These are phyloP conservation scores for Clupea harengus DNA, from an alignment of 2,113 vertebrate species.

Conservation along the genomic window DNA sequence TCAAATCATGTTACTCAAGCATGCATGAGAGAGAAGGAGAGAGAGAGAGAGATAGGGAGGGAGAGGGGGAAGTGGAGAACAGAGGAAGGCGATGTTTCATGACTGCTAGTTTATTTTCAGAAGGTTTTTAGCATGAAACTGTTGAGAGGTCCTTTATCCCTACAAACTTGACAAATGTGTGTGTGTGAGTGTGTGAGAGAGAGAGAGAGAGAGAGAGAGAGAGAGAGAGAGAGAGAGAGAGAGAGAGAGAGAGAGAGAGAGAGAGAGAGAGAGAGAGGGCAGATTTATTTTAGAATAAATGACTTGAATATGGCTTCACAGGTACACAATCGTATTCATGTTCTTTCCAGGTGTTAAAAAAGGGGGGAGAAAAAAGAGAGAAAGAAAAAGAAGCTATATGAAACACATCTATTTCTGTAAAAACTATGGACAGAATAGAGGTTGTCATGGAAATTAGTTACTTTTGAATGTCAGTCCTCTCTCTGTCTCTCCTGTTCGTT, in stretches of 20 bases:
- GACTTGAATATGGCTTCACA: constrained; percentile 44
- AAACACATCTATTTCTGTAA: not conserved
- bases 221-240: constrained; percentile 10
- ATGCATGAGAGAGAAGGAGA: not conserved
- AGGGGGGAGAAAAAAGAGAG: not conserved
- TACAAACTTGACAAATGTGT: not conserved
- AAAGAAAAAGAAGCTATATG: not conserved
- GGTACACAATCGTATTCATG: constrained; percentile 35
- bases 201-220: constrained; percentile 9
- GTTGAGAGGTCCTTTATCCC: not conserved
- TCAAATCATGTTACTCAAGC: not conserved
- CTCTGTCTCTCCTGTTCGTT: not conserved
- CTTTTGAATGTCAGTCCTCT: not conserved
- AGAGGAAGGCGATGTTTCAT: not conserved
- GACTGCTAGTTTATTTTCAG: not conserved
- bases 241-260: no score
- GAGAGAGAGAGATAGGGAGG: not conserved
- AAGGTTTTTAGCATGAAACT: not conserved
- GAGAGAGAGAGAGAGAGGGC: constrained; percentile 21
- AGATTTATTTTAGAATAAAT: constrained; percentile 34
- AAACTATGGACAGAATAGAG: not conserved
- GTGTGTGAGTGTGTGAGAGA: not conserved
- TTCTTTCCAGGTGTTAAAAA: constrained; percentile 29
- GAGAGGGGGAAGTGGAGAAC: not conserved
- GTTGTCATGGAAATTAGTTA: not conserved